Evolutionary conservation across 2,888 invertebrate species (phyloP).

Genomic region (Cephus rjabovi): DNA sequence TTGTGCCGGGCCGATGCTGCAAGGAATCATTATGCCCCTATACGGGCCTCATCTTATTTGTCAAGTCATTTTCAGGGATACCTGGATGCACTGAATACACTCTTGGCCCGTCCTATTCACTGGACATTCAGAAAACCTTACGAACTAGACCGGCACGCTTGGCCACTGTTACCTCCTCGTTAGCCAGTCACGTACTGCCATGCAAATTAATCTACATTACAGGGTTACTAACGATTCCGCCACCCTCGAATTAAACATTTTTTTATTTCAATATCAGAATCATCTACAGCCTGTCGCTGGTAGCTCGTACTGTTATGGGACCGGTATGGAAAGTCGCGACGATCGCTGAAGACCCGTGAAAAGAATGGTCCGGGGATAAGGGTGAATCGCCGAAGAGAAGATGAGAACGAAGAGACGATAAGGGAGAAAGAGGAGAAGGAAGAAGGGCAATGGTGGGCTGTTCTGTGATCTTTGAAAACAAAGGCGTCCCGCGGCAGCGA

Average conservation of each 20-base stretch:
- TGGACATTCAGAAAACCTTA: background rate
- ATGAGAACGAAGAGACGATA: background rate
- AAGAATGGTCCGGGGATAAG: too few relatives aligned
- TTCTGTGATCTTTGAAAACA: constrained; percentile 5
- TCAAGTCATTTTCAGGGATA: constrained; percentile 50
- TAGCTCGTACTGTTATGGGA: background rate
- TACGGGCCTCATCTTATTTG: constrained; percentile 36
- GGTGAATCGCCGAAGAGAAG: background rate
- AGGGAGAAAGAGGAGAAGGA: background rate
- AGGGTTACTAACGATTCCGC: background rate
- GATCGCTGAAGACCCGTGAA: background rate
- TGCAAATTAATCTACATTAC: background rate
- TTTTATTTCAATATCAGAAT: background rate
- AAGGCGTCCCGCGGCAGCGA: constrained; percentile 19
- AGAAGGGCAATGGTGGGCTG: background rate
- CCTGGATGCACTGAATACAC: constrained; percentile 22
- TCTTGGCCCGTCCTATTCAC: background rate
- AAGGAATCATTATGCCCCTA: constrained; percentile 42
- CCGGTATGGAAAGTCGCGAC: background rate
- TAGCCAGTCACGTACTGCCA: background rate
- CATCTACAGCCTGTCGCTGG: background rate
- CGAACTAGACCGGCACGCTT: background rate
- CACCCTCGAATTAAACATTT: background rate
- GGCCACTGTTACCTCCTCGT: constrained; percentile 1
- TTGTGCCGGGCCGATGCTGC: constrained; percentile 47